phyloP scores from a whole-genome alignment of 2,113 vertebrate species.

The Mobula hypostoma region DNA sequence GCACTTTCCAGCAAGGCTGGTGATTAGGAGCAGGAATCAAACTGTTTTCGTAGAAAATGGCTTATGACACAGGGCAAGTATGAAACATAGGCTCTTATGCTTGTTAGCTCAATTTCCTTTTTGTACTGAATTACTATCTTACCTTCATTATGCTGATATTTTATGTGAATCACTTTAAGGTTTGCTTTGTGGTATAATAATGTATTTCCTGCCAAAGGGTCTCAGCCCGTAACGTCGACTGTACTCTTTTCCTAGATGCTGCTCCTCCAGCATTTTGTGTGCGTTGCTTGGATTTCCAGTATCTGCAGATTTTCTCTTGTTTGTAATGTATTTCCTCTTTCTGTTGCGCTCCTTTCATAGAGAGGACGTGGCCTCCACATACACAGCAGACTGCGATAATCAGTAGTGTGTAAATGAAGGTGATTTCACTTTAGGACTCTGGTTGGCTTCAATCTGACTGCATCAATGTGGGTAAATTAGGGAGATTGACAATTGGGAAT shows the following conservation, averaged over 20 bases:
- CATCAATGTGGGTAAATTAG: neutral
- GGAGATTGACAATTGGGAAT: no score
- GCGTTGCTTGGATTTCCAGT: no score
- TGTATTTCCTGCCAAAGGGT: neutral
- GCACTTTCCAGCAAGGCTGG: neutral
- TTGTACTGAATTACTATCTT: neutral
- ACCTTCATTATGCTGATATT: neutral
- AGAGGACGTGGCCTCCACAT: neutral
- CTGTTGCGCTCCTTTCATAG: neutral
- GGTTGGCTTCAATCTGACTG: neutral
- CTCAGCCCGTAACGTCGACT: no score
- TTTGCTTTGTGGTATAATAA: neutral
- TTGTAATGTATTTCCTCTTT: neutral
- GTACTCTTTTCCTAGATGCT: no score
- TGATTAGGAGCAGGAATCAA: neutral
- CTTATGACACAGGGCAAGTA: neutral
- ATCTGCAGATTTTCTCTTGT: no score
- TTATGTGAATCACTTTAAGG: neutral
- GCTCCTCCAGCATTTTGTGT: no score
- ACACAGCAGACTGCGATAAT: neutral
- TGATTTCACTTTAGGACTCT: neutral
- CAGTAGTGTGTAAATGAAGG: neutral
- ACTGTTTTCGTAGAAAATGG: neutral
- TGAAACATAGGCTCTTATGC: neutral
- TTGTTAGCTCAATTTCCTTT: neutral